phyloP scores from a whole-genome alignment of 2,797 vertebrate genomes.

The Botia kubotai region DNA sequence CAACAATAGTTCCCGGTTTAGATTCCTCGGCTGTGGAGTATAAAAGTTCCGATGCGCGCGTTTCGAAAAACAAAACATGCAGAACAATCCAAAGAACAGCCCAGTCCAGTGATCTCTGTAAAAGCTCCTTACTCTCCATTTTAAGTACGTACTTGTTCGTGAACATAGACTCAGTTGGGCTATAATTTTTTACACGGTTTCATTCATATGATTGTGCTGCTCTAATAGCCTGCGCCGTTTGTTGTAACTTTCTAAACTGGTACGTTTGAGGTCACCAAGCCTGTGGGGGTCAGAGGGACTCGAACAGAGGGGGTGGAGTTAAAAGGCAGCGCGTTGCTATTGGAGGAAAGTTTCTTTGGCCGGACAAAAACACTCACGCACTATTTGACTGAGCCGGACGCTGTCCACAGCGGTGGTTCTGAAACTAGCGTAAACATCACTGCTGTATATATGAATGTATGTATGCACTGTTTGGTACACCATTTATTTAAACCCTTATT shows the following conservation, averaged over 20 bases:
- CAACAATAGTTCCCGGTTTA: slow-evolving; percentile 82
- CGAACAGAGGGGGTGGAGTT: background rate
- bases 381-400: background rate
- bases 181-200: background rate
- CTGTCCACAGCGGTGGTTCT: background rate
- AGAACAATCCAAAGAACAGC: slow-evolving; percentile 78
- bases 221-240: background rate
- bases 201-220: background rate
- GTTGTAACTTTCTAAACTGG: slow-evolving; percentile 25
- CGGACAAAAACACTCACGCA: background rate
- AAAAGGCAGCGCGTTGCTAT: slow-evolving; percentile 47
- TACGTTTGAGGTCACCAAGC: slow-evolving; percentile 2
- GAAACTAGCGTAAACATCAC: background rate
- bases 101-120: slow-evolving; percentile 56
- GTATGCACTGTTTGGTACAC: no score
- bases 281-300: background rate
- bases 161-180: background rate
- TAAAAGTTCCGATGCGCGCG: slow-evolving; percentile 77
- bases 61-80: slow-evolving; percentile 70
- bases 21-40: slow-evolving; percentile 85
- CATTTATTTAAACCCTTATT: background rate
- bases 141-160: background rate
- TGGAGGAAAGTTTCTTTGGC: slow-evolving; percentile 51
- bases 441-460: background rate
- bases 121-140: slow-evolving; percentile 38